Conservation (phyloP, 2,888 invertebrate genomes). For the Bibio marci region DNA sequence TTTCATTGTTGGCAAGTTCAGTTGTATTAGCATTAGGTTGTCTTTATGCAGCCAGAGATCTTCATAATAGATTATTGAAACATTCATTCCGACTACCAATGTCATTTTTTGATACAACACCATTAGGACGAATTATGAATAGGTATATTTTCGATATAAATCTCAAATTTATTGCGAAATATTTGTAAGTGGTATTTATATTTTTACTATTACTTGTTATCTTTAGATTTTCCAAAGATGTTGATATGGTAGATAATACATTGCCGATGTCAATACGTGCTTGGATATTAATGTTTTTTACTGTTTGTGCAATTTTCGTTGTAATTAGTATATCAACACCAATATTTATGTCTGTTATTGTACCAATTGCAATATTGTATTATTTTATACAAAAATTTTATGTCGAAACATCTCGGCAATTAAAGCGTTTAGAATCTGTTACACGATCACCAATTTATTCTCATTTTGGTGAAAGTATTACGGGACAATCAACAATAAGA, state of each 20-base stretch:
- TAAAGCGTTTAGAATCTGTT: constrained; percentile 34
- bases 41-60: constrained; percentile 33
- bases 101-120: constrained; percentile 55
- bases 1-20: constrained; percentile 24
- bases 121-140: constrained; percentile 42
- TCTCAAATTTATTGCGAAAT: neutral
- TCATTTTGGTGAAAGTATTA: constrained; percentile 33
- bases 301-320: constrained; percentile 9
- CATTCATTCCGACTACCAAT: constrained; percentile 43
- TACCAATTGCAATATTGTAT: constrained; percentile 20
- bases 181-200: neutral
- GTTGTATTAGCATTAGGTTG: constrained; percentile 27
- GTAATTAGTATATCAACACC: constrained; percentile 17
- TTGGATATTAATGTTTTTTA: neutral
- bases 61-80: constrained; percentile 37
- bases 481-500: constrained; percentile 29
- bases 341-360: constrained; percentile 19
- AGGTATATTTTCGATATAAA: neutral
- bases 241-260: constrained; percentile 31
- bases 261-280: constrained; percentile 19
- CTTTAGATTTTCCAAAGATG: constrained; percentile 37
- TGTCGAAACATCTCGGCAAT: constrained; percentile 34
- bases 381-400: constrained; percentile 30
- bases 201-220: too few relatives aligned
- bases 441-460: constrained; percentile 37